A percentile compares a stretch with the other conserved stretches of the same genome.
phyloP scores from a whole-genome alignment of 37 sponge, comb jelly and placozoan genomes.

The Chondrilla cf. caribensis region DNA sequence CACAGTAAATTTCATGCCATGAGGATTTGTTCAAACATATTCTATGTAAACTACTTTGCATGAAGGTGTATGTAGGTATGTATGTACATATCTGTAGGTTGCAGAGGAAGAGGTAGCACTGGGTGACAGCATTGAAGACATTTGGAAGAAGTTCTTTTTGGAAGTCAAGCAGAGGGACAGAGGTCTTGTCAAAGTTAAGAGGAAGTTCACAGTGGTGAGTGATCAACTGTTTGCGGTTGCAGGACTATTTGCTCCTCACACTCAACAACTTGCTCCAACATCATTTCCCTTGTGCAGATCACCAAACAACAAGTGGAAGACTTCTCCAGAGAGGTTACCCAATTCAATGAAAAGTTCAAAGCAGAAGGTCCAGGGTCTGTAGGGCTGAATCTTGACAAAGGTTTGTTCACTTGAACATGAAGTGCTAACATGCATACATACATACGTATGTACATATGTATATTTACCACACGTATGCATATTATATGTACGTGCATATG shows the following conservation, averaged over 20 bases:
- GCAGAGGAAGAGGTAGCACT: constrained; percentile 52
- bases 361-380: constrained; percentile 88
- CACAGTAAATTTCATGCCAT: too few relatives aligned
- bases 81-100: constrained; percentile 26
- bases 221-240: background rate
- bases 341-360: constrained; percentile 76
- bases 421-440: background rate
- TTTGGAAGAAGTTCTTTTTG: constrained; percentile 72
- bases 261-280: background rate
- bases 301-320: constrained; percentile 82
- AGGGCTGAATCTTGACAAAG: constrained; percentile 90
- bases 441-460: background rate
- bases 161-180: constrained; percentile 75
- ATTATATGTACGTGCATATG: background rate
- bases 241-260: background rate
- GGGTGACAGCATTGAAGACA: constrained; percentile 42
- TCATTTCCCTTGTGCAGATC: constrained; percentile 42
- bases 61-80: too few relatives aligned
- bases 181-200: constrained; percentile 90
- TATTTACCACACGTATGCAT: background rate
- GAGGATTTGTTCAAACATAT: too few relatives aligned
- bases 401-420: constrained; percentile 20
- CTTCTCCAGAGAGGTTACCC: constrained; percentile 58
- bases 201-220: constrained; percentile 86
- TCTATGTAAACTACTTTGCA: too few relatives aligned